Conservation (phyloP, 2,797 vertebrate species). For the Furcifer pardalis region DNA sequence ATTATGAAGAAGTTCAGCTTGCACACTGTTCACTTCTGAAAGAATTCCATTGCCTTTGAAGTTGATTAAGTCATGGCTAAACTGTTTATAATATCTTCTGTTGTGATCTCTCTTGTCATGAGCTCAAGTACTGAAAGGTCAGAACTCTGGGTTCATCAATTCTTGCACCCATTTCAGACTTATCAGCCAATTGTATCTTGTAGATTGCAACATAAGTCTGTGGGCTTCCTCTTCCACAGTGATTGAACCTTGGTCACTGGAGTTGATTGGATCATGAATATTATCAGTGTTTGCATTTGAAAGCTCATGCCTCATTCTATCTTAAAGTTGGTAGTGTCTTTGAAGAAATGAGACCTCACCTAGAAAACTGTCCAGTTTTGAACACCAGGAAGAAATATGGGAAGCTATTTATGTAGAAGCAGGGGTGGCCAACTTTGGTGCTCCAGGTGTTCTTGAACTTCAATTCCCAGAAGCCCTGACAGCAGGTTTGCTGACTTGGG, state of each 20-base stretch:
- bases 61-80: background rate
- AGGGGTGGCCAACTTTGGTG: too few relatives aligned
- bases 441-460: too few relatives aligned
- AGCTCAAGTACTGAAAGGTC: background rate
- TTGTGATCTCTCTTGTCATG: too few relatives aligned
- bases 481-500: too few relatives aligned
- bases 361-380: too few relatives aligned
- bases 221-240: background rate
- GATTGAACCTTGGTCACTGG: background rate
- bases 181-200: background rate
- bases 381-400: too few relatives aligned
- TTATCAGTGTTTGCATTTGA: background rate
- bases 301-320: background rate
- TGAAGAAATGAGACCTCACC: too few relatives aligned
- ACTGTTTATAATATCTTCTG: background rate
- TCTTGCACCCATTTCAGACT: background rate
- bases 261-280: background rate
- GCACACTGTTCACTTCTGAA: too few relatives aligned
- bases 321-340: background rate
- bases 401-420: too few relatives aligned
- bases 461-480: too few relatives aligned
- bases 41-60: background rate
- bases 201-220: background rate
- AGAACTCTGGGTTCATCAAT: background rate
- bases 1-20: background rate